These are phyloP conservation scores for Pedetes capensis DNA, from an alignment of 2,113 vertebrate genomes.

Conservation along the genomic window DNA sequence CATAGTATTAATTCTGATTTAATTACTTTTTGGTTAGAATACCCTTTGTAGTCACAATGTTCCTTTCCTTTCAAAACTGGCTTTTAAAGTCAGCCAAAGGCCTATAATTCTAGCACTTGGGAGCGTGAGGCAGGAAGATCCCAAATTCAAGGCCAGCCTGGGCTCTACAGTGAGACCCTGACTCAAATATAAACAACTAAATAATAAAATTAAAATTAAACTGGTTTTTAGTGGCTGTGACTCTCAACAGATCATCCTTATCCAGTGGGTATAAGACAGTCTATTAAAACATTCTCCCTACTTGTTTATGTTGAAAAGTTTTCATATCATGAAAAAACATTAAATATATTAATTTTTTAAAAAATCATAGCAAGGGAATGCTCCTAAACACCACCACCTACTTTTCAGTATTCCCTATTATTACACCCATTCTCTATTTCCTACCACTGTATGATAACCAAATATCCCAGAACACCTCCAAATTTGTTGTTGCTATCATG, in stretches of 20 bases:
- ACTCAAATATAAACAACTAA: no score
- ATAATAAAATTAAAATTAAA: no score
- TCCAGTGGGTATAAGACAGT: background rate
- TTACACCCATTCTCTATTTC: background rate
- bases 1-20: background rate
- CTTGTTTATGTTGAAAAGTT: background rate
- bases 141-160: no score
- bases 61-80: background rate
- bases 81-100: no score
- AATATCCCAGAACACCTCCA: background rate
- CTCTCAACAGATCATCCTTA: background rate
- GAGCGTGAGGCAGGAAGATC: no score
- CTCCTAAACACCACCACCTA: background rate
- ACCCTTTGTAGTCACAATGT: background rate
- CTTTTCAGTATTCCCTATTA: background rate
- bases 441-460: background rate
- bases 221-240: background rate
- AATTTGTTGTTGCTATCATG: no score
- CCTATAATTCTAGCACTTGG: no score
- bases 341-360: background rate
- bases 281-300: background rate
- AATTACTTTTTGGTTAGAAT: background rate
- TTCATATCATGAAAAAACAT: background rate
- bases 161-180: no score
- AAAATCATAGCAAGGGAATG: background rate